A percentile compares a stretch with the other conserved stretches of the same genome.
These are phyloP conservation scores for Carabus problematicus DNA, from an alignment of 2,888 invertebrate species.

Conservation along the genomic window DNA sequence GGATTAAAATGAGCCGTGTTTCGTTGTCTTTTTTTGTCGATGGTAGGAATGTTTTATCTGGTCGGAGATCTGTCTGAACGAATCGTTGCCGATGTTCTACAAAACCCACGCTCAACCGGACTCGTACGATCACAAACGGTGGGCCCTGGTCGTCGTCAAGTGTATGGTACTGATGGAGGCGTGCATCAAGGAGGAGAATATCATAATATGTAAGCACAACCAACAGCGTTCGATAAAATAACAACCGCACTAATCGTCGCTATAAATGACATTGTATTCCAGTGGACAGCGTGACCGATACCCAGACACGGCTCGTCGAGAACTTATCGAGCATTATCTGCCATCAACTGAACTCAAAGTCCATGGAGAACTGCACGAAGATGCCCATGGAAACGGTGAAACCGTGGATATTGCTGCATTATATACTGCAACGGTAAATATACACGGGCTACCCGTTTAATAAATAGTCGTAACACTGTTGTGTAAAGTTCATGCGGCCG, in stretches of 20 bases:
- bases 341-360: constrained; percentile 74
- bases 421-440: constrained; percentile 70
- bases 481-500: too few relatives aligned
- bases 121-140: constrained; percentile 59
- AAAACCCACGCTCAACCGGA: constrained; percentile 59
- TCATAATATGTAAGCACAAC: constrained; percentile 59
- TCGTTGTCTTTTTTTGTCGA: too few relatives aligned
- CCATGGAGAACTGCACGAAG: constrained; percentile 67
- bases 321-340: constrained; percentile 78
- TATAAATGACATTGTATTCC: not conserved
- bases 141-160: constrained; percentile 56
- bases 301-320: constrained; percentile 73
- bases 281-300: constrained; percentile 55
- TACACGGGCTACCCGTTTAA: too few relatives aligned
- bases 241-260: not conserved
- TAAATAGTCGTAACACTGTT: too few relatives aligned
- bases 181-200: constrained; percentile 64
- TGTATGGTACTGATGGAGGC: constrained; percentile 60
- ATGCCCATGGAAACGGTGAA: constrained; percentile 74
- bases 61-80: constrained; percentile 79
- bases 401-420: constrained; percentile 86
- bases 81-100: constrained; percentile 72
- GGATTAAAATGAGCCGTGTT: too few relatives aligned
- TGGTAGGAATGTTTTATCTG: constrained; percentile 77
- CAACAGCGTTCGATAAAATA: not conserved